Evolutionary conservation across 2,797 vertebrate species (phyloP), one percentile per base, ranked within the genome.

Genomic region (Botia almorhae): DNA sequence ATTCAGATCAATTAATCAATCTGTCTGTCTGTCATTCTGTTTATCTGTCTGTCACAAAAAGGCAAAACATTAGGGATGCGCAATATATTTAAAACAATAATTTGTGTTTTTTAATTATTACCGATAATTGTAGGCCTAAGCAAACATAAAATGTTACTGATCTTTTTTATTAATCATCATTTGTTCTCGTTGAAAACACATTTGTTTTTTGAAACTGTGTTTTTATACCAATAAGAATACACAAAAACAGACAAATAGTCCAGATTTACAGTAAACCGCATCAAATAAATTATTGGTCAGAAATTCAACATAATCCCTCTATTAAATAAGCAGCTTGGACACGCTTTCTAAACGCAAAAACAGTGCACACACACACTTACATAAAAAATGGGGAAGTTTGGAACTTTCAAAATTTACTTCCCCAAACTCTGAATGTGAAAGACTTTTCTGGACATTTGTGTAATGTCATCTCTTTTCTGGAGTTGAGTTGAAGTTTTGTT

Each of bases 381-480:
- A 80, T 12, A 14, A 7, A 21, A 86, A 87, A 82, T 83, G 78
- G 79, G 86, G 89, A 89, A 89, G 83, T 87, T 63, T 76, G 51
- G 74, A 86, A 78, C 82, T 88, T 88, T 87, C 84, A 81, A 85
- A 88, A n/a, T 89, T 89, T 86, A 87, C 77, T 89, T 89, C 89
- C 88, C 63, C 68, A 83, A 85, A 50, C 69, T 71, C 50, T 74
- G 36, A 80, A 81, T 84, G 83, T 84, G 83, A 84, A 81, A 82
- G 74, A 58, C 56, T 76, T 77, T 76, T 60, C 77, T 83, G 63
- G 82, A 77, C 68, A 71, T 64, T 67, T 79, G 12, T 69, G 56
- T 77, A 51, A 73, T 75, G 72, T 83, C 46, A 39, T 60, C 76
- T 69, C 53, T 69, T 69, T 78, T 78, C 76, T 78, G 65, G 17